Evolutionary conservation across 2,113 vertebrate species (phyloP), one percentile per base, ranked within the genome.

Genomic region (Hemicordylus capensis): DNA sequence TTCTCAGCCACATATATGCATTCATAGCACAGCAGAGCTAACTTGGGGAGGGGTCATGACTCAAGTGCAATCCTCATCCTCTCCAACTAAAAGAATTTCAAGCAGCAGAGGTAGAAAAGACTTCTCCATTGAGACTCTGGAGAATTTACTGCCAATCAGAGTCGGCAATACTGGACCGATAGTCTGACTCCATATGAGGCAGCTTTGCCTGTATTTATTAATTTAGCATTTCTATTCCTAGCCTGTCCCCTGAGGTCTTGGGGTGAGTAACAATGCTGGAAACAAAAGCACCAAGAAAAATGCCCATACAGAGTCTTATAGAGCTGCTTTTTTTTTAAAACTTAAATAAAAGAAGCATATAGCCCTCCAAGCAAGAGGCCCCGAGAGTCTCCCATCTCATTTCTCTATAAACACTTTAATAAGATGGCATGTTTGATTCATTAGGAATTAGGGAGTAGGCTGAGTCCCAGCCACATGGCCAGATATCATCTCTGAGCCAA

Each of bases 341-440:
- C 54, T 54, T 72, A 46, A 70, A 44, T 26, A 59, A 75, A 44
- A 44, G 56, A 19, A 72, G 42, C 24, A 24, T 54, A 72, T 61
- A 85, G n/a, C 19, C 63, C 61, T 44, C 80, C 28, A 73, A 61
- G n/a, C 8, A 63, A 85, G 42, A 77, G 54, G 54, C 61, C 82
- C 42, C 11, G 22, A 37, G 61, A 24, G 64, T 48, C 70, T 61
- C 42, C 39, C 39, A 19, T 59, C 64, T 77, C 64, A 69, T 77
- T 44, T 85, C 39, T 70, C 28, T 61, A 72, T 61, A 83, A 73
- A 73, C 69, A 73, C 56, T 84, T 84, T 84, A 84, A 76, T 66
- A 78, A 79, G 54, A 61, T 3, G 1, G 76, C 28, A 31, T 31
- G 66, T 51, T 79, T 79, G 39, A 79, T 72, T 85, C 56, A 79